Evolutionary conservation across 2,797 vertebrate species (phyloP).

Genomic region (Morelia viridis): DNA sequence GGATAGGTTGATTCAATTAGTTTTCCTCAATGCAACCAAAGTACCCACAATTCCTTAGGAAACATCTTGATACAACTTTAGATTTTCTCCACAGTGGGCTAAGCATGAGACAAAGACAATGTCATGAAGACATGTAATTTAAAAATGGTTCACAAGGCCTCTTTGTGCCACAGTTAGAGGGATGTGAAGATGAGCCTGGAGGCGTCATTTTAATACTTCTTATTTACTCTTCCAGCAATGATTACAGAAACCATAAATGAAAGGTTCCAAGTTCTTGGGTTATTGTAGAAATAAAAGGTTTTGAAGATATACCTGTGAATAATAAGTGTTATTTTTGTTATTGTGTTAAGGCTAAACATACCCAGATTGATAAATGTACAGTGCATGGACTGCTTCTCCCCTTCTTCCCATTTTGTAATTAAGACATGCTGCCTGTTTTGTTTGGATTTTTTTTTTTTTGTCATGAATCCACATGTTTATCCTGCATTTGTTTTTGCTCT

Average conservation of each 20-base stretch:
- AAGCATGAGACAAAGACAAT: background rate
- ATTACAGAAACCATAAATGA: background rate
- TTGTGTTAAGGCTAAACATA: no score
- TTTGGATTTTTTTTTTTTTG: background rate
- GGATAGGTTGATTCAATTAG: background rate
- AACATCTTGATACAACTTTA: background rate
- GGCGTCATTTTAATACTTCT: background rate
- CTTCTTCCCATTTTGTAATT: background rate
- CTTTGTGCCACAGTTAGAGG: background rate
- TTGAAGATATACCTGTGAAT: background rate
- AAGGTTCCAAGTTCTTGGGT: background rate
- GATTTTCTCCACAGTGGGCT: background rate
- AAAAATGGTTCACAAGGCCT: background rate
- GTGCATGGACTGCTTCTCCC: background rate
- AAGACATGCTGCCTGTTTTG: background rate
- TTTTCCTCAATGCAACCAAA: background rate
- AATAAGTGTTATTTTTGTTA: background rate
- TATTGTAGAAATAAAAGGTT: background rate
- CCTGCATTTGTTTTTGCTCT: background rate
- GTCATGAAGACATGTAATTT: background rate
- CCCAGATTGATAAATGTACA: background rate
- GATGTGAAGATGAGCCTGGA: background rate
- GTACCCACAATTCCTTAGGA: background rate
- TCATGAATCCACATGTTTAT: background rate
- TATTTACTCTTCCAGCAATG: background rate